Percentiles rank a stretch among this genome's conserved stretches.
Evolutionary conservation across 2,888 invertebrate species (phyloP).

Genomic region (Odontocerum albicorne): DNA sequence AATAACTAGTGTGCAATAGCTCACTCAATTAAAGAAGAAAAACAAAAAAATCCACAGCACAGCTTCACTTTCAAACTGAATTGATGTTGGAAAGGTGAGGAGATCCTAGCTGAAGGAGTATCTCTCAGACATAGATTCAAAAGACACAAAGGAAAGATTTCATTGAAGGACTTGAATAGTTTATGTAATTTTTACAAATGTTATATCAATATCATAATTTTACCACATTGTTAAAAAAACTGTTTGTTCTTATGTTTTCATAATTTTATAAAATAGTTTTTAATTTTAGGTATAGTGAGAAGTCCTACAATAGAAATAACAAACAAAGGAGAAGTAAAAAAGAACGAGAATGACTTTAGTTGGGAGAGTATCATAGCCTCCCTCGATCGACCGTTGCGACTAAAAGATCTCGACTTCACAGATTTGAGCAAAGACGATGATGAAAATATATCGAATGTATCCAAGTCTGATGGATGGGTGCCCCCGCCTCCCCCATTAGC

Average conservation of each 20-base stretch:
- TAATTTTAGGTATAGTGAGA: constrained; percentile 64
- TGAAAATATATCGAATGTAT: constrained; percentile 73
- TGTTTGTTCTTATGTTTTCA: constrained; percentile 31
- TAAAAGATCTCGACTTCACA: constrained; percentile 96
- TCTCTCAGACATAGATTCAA: too few species aligned
- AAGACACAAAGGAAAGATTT: too few species aligned
- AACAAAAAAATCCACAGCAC: too few species aligned
- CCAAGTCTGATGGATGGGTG: constrained; percentile 41
- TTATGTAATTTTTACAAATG: too few species aligned
- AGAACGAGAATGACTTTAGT: constrained; percentile 91
- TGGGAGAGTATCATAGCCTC: constrained; percentile 91
- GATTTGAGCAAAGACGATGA: constrained; percentile 91
- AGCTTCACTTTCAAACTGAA: too few species aligned
- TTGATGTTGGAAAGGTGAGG: too few species aligned
- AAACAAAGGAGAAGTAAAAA: constrained; percentile 64
- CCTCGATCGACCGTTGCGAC: constrained; percentile 72
- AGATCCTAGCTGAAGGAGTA: too few species aligned
- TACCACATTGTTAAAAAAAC: not conserved
- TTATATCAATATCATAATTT: too few species aligned
- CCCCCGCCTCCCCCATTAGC: constrained; percentile 75
- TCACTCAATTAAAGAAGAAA: too few species aligned
- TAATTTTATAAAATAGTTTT: constrained; percentile 31
- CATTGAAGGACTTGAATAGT: too few species aligned
- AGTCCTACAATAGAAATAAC: constrained; percentile 56
- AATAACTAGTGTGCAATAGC: too few species aligned